Percentiles rank a stretch among this genome's conserved stretches.
Conservation (phyloP, 2,888 invertebrate genomes). For the Conomelus anceps region DNA sequence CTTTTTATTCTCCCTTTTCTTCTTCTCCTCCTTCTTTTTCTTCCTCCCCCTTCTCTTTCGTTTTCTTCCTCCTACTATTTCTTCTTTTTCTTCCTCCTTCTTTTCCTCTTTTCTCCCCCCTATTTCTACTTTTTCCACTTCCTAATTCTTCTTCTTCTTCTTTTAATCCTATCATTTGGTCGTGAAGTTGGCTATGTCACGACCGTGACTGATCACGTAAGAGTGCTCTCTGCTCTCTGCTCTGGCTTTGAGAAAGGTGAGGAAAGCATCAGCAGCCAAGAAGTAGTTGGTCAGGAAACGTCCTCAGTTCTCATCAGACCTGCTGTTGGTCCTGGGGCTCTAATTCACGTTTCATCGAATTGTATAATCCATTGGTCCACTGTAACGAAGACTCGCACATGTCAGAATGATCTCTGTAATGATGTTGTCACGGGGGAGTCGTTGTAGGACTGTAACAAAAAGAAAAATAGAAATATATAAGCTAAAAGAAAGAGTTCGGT, state of each 20-base stretch:
- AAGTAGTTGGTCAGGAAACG: neutral
- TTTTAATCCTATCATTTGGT: neutral
- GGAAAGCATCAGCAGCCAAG: neutral
- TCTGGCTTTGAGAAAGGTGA: neutral
- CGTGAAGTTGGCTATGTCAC: neutral
- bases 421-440: neutral
- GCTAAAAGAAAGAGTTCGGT: neutral
- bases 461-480: neutral
- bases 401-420: neutral
- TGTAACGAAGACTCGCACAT: neutral
- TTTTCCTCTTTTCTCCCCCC: neutral
- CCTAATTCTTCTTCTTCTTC: neutral
- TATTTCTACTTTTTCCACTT: neutral
- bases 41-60: neutral
- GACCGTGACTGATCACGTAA: neutral
- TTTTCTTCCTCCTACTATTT: neutral
- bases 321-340: neutral
- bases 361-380: neutral
- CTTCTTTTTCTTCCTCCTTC: neutral
- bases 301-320: too few relatives aligned
- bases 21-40: neutral
- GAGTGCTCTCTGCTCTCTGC: too few relatives aligned
- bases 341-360: neutral
- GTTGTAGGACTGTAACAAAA: neutral
- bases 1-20: neutral